phyloP scores from a whole-genome alignment of 2,113 vertebrate species.

The Parotia lawesii region DNA sequence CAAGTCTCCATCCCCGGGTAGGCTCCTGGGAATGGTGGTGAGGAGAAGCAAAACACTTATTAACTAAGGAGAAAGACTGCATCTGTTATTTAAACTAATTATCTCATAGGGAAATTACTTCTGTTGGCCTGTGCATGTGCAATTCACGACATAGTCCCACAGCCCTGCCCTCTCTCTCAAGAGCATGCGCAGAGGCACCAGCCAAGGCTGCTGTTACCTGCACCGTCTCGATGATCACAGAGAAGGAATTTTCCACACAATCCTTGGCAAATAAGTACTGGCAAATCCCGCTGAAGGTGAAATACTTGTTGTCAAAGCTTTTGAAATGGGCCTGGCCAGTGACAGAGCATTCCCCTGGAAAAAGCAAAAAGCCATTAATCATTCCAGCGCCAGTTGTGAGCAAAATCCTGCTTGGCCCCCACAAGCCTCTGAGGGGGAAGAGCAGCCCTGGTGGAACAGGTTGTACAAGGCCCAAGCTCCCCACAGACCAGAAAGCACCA shows the following conservation, averaged over 20 bases:
- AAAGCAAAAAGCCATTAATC: neutral
- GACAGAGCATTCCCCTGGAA: constrained; percentile 88
- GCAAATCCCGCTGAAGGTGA: constrained; percentile 91
- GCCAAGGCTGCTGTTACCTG: constrained; percentile 77
- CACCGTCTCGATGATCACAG: constrained; percentile 86
- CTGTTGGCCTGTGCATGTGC: neutral
- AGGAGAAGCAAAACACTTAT: constrained; percentile 12
- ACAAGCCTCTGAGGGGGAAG: neutral
- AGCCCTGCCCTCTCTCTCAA: neutral
- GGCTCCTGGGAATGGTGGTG: neutral
- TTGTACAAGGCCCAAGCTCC: neutral
- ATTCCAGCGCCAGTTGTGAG: fast-evolving
- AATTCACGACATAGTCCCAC: neutral
- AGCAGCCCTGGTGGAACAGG: neutral
- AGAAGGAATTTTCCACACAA: constrained; percentile 80
- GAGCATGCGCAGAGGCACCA: fast-evolving
- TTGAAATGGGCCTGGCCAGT: constrained; percentile 96
- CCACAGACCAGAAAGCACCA: neutral
- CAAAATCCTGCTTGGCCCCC: neutral
- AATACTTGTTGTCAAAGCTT: constrained; percentile 92
- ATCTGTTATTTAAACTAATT: constrained; percentile 44
- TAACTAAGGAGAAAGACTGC: neutral
- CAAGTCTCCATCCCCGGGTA: fast-evolving
- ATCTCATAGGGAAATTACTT: constrained; percentile 26
- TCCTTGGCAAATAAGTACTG: constrained; percentile 90